Base-by-base conservation (phyloP, 2,797 vertebrate species). In the Sebastes umbrosus region DNA sequence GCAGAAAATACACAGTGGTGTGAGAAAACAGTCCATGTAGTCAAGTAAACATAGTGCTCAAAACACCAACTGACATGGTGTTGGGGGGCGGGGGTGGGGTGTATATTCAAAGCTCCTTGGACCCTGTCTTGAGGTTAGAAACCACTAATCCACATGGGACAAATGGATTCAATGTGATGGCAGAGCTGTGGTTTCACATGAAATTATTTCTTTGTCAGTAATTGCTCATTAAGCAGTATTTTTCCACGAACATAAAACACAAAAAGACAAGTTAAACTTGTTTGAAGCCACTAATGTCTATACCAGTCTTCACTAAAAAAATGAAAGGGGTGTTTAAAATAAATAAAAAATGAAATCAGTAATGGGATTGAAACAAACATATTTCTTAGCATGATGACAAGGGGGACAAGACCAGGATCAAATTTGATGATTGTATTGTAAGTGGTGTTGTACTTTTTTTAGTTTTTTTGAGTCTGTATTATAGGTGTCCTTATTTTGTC, bases 21-120 rank as follows among this genome's bases (percentile, higher is more conserved):
- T 86, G 86, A 90, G 83, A 88, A 90, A 88, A 84, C 75, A 82
- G 80, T 36, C 66, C 74, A 55, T 77, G 84, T 86, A 79, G 85
- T 89, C 88, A 84, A 87, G 83, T 89, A 91, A 93, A 93, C 82
- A 89, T 18, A 68, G 69, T 36, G 66, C 80, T 89, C 80, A 91
- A 91, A 93, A 89, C 84, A 89, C 82, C 77, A 73, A 85, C 73
- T 89, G 77, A 89, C 74, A 90, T 79, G 36, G 36, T 25, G 68
- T 52, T 77, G 54, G 11, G 50, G 22, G 36, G 20, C 55, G 10
- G 32, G 14, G 22, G 64, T 31, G 55, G 59, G 34, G 24, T 52
- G 50, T 52, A 22, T 73, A 22, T 73, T 46, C 58, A 58, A 70
- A 67, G 66, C 36, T 81, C 58, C 13, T 73, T 79, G 77, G 83